These are phyloP conservation scores for Ianthella basta DNA, from an alignment of 37 sponge, comb jelly and placozoan species.

Conservation along the genomic window DNA sequence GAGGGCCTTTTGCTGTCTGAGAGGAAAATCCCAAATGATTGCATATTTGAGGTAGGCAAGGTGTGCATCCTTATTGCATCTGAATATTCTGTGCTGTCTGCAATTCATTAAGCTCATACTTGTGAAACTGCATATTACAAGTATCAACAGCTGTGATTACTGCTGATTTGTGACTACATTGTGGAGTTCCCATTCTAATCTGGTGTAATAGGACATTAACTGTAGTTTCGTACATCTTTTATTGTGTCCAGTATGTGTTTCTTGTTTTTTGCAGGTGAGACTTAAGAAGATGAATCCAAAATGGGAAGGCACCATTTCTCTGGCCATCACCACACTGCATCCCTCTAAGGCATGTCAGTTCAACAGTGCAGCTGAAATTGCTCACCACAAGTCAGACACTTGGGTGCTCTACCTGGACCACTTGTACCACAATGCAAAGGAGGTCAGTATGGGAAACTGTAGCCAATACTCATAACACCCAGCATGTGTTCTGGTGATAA, in stretches of 20 bases:
- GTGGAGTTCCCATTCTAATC: no score
- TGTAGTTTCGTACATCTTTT: no score
- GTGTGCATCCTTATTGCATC: not conserved
- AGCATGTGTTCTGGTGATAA: no score
- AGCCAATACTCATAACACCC: no score
- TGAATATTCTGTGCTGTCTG: no score
- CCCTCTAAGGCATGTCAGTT: slow-evolving; percentile 23
- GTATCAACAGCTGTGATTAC: no score
- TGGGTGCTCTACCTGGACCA: not conserved
- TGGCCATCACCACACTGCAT: slow-evolving; percentile 34
- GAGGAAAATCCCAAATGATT: slow-evolving; percentile 4
- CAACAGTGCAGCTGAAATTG: not conserved
- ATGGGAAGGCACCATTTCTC: slow-evolving; percentile 34
- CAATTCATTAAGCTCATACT: no score
- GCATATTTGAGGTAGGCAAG: slow-evolving; percentile 20
- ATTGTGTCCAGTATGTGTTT: not conserved
- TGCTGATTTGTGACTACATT: no score
- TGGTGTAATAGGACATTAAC: no score
- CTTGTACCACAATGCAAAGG: slow-evolving; percentile 5
- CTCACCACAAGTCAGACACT: not conserved
- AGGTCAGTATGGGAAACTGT: slow-evolving; percentile 16
- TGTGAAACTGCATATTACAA: no score
- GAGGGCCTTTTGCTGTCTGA: slow-evolving; percentile 2
- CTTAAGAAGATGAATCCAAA: slow-evolving; percentile 3
- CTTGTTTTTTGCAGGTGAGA: not conserved